Evolutionary conservation across 1,140 invertebrate genomes (phyloP).

Genomic region (Frieseomelitta varia): DNA sequence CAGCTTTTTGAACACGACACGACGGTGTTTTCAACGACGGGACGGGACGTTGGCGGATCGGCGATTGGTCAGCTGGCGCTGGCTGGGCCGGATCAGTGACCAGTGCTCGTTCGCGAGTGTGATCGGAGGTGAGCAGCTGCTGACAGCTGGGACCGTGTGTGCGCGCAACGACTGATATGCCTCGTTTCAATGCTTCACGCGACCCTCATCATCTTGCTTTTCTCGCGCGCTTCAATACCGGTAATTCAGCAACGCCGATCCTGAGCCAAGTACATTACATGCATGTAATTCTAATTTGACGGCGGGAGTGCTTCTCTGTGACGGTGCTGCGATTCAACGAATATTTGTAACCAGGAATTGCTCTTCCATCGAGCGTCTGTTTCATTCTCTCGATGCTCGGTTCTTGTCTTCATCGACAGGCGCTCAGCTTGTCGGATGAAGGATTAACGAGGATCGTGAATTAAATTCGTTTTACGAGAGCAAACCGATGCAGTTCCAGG

Average conservation of each 20-base stretch:
- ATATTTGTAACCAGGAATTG: neutral
- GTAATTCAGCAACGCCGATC: neutral
- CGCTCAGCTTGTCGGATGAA: too few species aligned
- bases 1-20: neutral
- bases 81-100: conserved; percentile 14
- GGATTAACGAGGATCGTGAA: neutral
- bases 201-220: neutral
- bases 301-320: neutral
- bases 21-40: neutral
- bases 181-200: too few species aligned
- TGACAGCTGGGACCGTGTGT: conserved; percentile 6
- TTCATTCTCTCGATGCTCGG: neutral
- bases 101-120: conserved; percentile 21
- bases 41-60: neutral
- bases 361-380: too few species aligned
- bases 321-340: neutral
- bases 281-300: too few species aligned
- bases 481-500: conserved; percentile 1
- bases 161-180: too few species aligned
- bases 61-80: neutral
- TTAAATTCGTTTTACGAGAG: neutral
- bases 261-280: neutral
- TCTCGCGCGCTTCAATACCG: neutral
- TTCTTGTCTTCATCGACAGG: neutral
- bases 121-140: conserved; percentile 32